These are phyloP conservation scores for Corythornis madagascariensis DNA, from an alignment of 2,113 vertebrate species.

Conservation along the genomic window DNA sequence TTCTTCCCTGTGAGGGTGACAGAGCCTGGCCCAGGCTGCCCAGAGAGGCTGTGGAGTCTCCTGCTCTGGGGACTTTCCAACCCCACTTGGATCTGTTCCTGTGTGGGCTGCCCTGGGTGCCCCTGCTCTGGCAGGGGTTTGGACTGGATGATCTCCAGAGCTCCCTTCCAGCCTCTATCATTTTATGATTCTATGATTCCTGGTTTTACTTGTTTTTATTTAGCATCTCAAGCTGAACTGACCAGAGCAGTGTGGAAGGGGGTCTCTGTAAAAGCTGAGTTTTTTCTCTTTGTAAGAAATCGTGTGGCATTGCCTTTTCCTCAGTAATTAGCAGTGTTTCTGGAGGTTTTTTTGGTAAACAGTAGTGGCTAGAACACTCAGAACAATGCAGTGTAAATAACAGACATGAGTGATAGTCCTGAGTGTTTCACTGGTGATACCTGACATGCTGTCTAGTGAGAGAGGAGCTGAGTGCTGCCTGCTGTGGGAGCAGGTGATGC, in stretches of 20 bases:
- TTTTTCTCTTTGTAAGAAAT: neutral
- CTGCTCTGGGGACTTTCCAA: too few species aligned
- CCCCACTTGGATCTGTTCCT: too few species aligned
- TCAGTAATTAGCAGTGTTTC: neutral
- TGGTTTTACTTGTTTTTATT: neutral
- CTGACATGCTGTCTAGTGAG: neutral
- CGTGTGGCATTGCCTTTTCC: neutral
- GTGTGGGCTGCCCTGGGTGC: too few species aligned
- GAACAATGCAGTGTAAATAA: neutral
- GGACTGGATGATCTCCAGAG: too few species aligned
- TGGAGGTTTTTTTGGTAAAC: neutral
- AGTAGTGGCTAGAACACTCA: neutral
- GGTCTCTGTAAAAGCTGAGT: neutral
- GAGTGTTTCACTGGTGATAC: neutral
- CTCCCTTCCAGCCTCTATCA: too few species aligned
- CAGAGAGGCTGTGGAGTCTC: too few species aligned
- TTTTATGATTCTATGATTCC: too few species aligned
- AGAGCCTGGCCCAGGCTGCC: too few species aligned
- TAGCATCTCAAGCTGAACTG: neutral
- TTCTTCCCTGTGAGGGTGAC: too few species aligned
- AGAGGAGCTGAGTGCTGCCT: neutral
- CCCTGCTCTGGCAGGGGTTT: too few species aligned
- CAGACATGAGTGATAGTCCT: neutral
- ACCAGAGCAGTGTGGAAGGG: neutral
- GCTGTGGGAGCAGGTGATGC: neutral